Conservation (phyloP, 2,797 vertebrate genomes). For the Mustela erminea region DNA sequence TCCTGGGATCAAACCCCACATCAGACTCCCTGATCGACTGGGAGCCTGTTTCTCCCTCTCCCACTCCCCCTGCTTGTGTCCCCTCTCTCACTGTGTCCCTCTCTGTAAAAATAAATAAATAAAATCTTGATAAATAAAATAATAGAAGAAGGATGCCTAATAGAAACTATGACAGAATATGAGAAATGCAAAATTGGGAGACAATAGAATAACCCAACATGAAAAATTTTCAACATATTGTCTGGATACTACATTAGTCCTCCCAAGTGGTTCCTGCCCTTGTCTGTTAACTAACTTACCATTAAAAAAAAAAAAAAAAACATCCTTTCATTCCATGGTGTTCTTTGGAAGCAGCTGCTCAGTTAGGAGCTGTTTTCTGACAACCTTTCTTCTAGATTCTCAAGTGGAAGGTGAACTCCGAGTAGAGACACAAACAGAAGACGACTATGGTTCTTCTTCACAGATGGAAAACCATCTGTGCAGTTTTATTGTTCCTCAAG, state of each 20-base stretch:
- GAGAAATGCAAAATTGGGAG: not conserved
- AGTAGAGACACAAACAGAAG: not conserved
- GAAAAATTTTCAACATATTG: not conserved
- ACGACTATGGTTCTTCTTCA: not conserved
- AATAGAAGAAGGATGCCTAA: not conserved
- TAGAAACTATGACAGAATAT: not conserved
- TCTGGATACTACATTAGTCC: not conserved
- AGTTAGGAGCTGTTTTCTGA: not conserved
- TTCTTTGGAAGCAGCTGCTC: not conserved
- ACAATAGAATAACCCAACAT: not conserved
- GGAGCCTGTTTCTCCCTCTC: too few species aligned
- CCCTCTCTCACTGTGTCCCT: too few species aligned
- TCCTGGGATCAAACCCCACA: too few species aligned
- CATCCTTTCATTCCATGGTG: not conserved
- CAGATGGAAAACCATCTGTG: not conserved
- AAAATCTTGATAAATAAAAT: not conserved
- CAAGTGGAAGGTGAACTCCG: not conserved
- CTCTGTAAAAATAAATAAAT: too few species aligned
- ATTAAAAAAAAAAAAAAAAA: too few species aligned
- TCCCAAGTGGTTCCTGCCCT: not conserved
- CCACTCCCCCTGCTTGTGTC: too few species aligned
- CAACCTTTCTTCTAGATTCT: not conserved
- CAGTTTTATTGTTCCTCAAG: not conserved
- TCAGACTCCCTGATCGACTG: too few species aligned
- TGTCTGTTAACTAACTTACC: not conserved